Evolutionary conservation across 2,888 invertebrate genomes (phyloP).

Genomic region (Lasioglossum calceatum): DNA sequence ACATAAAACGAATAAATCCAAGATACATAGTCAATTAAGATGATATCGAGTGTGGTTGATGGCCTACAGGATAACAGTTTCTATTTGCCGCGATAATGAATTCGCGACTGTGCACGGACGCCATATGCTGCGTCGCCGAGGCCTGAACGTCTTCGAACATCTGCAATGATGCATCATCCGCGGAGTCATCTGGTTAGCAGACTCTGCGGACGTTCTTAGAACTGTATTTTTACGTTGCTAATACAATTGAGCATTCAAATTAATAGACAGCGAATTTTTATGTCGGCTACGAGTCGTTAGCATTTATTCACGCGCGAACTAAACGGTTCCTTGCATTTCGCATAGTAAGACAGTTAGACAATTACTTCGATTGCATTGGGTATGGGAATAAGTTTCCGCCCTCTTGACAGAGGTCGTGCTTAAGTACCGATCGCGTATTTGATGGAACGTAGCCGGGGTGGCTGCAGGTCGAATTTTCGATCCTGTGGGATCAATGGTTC

Average conservation of each 20-base stretch:
- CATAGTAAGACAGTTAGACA: no score
- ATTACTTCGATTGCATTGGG: no score
- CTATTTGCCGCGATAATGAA: not conserved
- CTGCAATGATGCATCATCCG: slow-evolving; percentile 5
- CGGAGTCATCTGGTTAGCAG: slow-evolving; percentile 3
- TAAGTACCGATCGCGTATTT: no score
- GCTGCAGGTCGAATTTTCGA: no score
- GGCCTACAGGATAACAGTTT: slow-evolving; percentile 3
- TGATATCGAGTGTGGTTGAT: not conserved
- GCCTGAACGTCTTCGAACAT: not conserved
- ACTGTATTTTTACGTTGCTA: not conserved
- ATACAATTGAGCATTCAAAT: not conserved
- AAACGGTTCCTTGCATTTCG: not conserved
- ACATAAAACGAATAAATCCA: not conserved
- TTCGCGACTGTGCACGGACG: not conserved
- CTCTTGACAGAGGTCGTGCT: no score
- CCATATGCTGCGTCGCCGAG: not conserved
- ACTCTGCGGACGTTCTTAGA: not conserved
- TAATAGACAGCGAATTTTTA: not conserved
- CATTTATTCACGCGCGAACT: not conserved
- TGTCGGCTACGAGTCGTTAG: not conserved
- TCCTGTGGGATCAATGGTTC: no score
- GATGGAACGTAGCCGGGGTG: no score
- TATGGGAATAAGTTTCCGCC: no score
- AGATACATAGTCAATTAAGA: not conserved